Percentiles rank a stretch among this genome's conserved stretches.
phyloP scores from a whole-genome alignment of 2,113 vertebrate genomes.

The Chinchilla lanigera region DNA sequence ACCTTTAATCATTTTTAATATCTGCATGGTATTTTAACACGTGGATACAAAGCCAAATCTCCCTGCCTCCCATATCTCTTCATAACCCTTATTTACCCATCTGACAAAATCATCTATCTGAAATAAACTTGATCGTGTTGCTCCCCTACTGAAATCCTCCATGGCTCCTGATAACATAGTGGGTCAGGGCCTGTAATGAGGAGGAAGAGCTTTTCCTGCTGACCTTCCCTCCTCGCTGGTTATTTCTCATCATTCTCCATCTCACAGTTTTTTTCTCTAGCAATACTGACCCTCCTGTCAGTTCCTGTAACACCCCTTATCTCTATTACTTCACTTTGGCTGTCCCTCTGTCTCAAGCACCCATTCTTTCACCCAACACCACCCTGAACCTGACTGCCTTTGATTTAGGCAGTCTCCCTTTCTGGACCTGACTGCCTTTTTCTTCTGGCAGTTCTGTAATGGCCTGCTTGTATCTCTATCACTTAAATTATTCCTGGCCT shows the following conservation, averaged over 20 bases:
- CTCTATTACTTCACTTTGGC: neutral
- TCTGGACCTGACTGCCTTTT: neutral
- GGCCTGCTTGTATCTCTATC: neutral
- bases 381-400: neutral
- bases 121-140: slow-evolving; percentile 46
- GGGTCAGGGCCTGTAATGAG: accelerated
- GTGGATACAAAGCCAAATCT: neutral
- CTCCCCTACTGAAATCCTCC: slow-evolving; percentile 11
- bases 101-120: neutral
- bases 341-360: neutral
- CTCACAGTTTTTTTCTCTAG: neutral
- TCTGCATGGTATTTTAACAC: neutral
- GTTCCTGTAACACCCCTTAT: neutral
- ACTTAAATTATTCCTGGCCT: neutral
- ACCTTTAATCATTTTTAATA: slow-evolving; percentile 31
- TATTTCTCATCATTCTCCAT: neutral
- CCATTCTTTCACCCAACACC: neutral
- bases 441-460: neutral
- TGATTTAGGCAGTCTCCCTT: neutral
- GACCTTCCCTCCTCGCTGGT: neutral
- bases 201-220: neutral
- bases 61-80: neutral
- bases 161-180: neutral
- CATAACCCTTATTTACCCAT: neutral
- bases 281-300: neutral